Percentiles rank a stretch among this genome's conserved stretches.
Conservation (phyloP, 2,888 invertebrate genomes). For the Lasioglossum lativentre region DNA sequence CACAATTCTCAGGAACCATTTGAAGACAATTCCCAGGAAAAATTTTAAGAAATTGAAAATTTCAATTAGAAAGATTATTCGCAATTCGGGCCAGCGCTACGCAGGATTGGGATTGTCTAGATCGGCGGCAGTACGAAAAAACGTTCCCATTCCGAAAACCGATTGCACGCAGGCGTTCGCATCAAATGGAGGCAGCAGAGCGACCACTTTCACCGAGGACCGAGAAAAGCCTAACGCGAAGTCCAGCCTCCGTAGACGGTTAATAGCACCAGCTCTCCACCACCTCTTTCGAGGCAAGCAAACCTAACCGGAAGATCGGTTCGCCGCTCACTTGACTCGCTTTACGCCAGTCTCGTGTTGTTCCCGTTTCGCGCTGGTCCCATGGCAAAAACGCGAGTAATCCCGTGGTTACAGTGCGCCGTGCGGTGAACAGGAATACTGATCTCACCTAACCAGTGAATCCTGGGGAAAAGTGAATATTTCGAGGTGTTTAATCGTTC, state of each 20-base stretch:
- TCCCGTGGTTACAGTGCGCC: neutral
- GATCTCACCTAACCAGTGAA: neutral
- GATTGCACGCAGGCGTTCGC: slow-evolving; percentile 8
- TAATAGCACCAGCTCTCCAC: slow-evolving; percentile 54
- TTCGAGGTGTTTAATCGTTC: neutral
- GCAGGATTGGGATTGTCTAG: neutral
- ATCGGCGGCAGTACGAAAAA: neutral
- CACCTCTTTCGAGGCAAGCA: slow-evolving; percentile 49
- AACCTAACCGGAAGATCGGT: slow-evolving; percentile 65
- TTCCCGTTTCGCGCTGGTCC: slow-evolving; percentile 47
- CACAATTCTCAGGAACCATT: neutral
- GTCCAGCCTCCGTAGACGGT: slow-evolving; percentile 56
- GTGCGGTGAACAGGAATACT: neutral
- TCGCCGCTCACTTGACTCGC: slow-evolving; percentile 64
- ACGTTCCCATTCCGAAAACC: slow-evolving; percentile 5
- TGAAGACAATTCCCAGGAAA: no score
- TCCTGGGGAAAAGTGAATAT: neutral
- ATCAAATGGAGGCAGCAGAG: slow-evolving; percentile 26
- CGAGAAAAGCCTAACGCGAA: slow-evolving; percentile 51
- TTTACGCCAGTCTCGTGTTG: slow-evolving; percentile 60
- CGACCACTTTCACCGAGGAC: slow-evolving; percentile 67
- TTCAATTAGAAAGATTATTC: neutral
- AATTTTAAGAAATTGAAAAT: neutral
- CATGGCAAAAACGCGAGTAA: slow-evolving; percentile 30
- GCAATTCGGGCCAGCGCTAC: neutral